Evolutionary conservation across 2,113 vertebrate species (phyloP), one percentile per base, ranked within the genome.

Genomic region (Laterallus jamaicensis): DNA sequence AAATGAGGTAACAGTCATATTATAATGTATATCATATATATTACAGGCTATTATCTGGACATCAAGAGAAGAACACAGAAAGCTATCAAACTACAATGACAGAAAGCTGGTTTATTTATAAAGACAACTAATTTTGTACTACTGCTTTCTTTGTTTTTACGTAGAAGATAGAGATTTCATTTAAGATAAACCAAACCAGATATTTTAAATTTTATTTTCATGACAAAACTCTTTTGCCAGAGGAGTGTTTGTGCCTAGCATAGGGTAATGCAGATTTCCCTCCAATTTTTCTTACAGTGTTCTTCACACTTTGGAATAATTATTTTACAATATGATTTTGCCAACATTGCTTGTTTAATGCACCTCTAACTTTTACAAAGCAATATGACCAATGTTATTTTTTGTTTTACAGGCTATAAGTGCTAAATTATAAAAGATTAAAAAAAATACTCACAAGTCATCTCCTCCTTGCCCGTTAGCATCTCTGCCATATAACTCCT

Each of bases 401-500:
- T 15, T 39, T 70, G 40, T 74, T 31, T 42, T 67, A n/a, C 32
- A 54, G 73, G 86, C 44, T 49, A 39, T 56, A 75, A 82, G 71
- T 63, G 19, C 6, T 67, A 52, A 69, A 82, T 52, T 75, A 7
- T n/a, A 78, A 82, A 14, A 90, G 12, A 86, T 54, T 60, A 56
- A 80, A 89, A 62, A 15, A 91, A 93, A 86, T 95, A 99, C 99
- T 99, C 95, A 99, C 99, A 99, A 99, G 82, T 99, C 97, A 5
- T 99, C 98, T 35, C 98, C 97, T 81, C 96, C 98, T 88, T 98
- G 96, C 7, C 97, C 98, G 0, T 94, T 86, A 37, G 69, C 71
- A 68, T 74, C 98, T 96, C 63, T 96, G 29, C 98, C 97, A 5
- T 99, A 98, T 62, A 97, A 81, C 28, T 95, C 64, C 50, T 97